A percentile compares a stretch with the other conserved stretches of the same genome.
These are phyloP conservation scores for Alentia gelatinosa DNA, from an alignment of 2,888 invertebrate genomes.

Conservation along the genomic window DNA sequence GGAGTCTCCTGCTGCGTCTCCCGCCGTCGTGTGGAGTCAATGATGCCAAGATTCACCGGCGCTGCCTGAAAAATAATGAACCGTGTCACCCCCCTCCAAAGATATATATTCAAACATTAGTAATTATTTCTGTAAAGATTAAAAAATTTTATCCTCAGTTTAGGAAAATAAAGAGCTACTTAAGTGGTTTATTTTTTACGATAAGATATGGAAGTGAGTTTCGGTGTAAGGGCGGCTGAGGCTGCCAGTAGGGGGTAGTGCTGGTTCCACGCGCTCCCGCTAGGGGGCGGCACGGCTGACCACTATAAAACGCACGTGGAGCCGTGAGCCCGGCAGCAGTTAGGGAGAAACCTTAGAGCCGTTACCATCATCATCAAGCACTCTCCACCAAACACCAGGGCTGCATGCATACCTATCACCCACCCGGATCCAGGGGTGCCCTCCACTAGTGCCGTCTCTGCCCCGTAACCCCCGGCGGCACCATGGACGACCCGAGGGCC, in stretches of 20 bases:
- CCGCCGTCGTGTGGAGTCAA: no score
- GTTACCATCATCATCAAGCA: conserved; percentile 58
- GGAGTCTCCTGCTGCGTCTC: no score
- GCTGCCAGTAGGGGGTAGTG: neutral
- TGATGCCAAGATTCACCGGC: no score
- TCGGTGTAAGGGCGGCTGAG: neutral
- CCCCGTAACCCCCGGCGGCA: neutral
- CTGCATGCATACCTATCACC: conserved; percentile 77
- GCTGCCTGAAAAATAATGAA: no score
- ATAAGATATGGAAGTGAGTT: neutral
- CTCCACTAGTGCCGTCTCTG: neutral
- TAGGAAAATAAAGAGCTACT: no score
- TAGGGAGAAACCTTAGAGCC: conserved; percentile 73
- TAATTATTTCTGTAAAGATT: no score
- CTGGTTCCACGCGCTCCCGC: neutral
- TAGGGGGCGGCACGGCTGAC: neutral
- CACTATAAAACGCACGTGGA: neutral
- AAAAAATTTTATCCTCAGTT: no score
- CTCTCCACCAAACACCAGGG: conserved; percentile 57
- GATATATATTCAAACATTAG: no score
- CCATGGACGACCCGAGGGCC: neutral
- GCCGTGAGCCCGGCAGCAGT: conserved; percentile 25
- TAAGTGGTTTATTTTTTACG: no score
- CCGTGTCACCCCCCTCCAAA: no score
- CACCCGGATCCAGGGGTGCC: neutral